These are phyloP conservation scores for Channa maculata DNA, from an alignment of 2,113 vertebrate species.

Conservation along the genomic window DNA sequence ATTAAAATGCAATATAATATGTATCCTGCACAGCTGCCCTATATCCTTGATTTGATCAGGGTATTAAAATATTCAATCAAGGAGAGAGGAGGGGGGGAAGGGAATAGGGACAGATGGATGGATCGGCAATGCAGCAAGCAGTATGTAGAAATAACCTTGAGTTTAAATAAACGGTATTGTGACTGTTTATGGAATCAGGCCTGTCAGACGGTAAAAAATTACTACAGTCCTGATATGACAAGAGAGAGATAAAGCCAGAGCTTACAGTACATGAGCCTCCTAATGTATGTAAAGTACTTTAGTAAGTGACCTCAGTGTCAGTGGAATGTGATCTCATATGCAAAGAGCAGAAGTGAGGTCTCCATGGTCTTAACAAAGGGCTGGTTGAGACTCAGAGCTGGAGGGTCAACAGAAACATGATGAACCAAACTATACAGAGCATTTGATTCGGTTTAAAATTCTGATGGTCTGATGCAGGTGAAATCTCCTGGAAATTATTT, in stretches of 20 bases:
- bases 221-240: slow-evolving; percentile 5
- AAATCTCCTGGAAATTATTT: slow-evolving; percentile 39
- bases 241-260: slow-evolving; percentile 29
- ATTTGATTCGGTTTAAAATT: slow-evolving; percentile 14
- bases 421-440: neutral
- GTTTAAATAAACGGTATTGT: slow-evolving; percentile 36
- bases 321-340: slow-evolving; percentile 24
- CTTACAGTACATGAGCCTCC: slow-evolving; percentile 9
- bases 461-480: slow-evolving; percentile 5
- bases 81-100: neutral
- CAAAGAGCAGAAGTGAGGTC: slow-evolving; percentile 28
- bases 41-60: slow-evolving; percentile 51
- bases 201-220: slow-evolving; percentile 34
- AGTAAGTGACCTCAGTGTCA: slow-evolving; percentile 55
- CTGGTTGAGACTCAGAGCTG: slow-evolving; percentile 5
- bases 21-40: slow-evolving; percentile 37
- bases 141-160: slow-evolving; percentile 48
- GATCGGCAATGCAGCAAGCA: slow-evolving; percentile 50
- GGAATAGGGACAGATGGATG: slow-evolving; percentile 29
- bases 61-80: slow-evolving; percentile 62
- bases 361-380: slow-evolving; percentile 7
- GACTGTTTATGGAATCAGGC: slow-evolving; percentile 28
- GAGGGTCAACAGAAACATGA: slow-evolving; percentile 9
- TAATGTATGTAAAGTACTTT: slow-evolving; percentile 5
- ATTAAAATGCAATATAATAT: slow-evolving; percentile 60